These are phyloP conservation scores for Schizaphis graminum DNA, from an alignment of 2,888 invertebrate species.

Conservation along the genomic window DNA sequence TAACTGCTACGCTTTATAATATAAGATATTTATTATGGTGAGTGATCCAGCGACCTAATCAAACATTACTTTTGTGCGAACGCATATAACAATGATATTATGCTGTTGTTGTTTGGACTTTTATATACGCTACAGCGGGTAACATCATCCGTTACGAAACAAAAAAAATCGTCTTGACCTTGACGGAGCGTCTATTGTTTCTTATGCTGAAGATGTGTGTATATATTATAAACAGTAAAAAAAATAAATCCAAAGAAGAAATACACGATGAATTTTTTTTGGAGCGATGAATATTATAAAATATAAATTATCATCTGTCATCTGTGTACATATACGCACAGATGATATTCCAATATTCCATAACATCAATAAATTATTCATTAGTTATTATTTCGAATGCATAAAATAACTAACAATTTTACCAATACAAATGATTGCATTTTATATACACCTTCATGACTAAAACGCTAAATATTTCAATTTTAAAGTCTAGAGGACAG, in stretches of 20 bases:
- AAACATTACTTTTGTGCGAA: slow-evolving; percentile 17
- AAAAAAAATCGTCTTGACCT: slow-evolving; percentile 47
- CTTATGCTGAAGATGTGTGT: neutral
- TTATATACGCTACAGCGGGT: neutral
- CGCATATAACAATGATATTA: neutral
- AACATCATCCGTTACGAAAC: neutral
- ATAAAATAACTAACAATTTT: neutral
- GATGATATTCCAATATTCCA: neutral
- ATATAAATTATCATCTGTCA: neutral
- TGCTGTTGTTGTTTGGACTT: slow-evolving; percentile 30
- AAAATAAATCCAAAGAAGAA: neutral
- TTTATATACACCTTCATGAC: neutral
- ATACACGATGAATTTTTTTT: neutral
- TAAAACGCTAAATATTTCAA: neutral
- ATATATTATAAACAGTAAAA: neutral
- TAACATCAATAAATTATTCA: neutral
- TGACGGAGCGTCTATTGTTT: slow-evolving; percentile 41
- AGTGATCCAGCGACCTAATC: neutral
- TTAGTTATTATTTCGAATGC: neutral
- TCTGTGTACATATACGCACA: neutral
- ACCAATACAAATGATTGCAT: neutral
- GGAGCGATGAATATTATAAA: neutral
- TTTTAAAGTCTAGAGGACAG: neutral
- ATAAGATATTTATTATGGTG: neutral
- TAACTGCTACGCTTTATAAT: neutral